Percentiles rank a stretch among this genome's conserved stretches.
phyloP scores from a whole-genome alignment of 2,113 vertebrate species.

The Siphamia tubifer region DNA sequence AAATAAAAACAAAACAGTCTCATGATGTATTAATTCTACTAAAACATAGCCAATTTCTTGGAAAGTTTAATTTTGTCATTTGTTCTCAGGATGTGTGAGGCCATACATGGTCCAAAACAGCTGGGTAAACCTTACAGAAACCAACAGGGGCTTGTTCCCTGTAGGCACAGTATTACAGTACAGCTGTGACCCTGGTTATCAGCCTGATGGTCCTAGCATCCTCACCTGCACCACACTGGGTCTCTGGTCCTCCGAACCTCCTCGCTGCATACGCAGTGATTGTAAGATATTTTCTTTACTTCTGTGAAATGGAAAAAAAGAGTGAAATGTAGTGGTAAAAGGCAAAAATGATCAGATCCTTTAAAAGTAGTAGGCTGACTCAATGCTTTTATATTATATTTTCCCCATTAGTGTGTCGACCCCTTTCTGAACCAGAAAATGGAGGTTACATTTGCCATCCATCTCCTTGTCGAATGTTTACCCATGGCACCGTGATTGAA shows the following conservation, averaged over 20 bases:
- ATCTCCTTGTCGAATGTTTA: slow-evolving; percentile 87
- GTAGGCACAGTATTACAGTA: slow-evolving; percentile 80
- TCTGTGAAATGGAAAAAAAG: no score
- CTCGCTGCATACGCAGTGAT: slow-evolving; percentile 74
- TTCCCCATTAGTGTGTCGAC: slow-evolving; percentile 84
- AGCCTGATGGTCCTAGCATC: slow-evolving; percentile 73
- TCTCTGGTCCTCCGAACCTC: slow-evolving; percentile 76
- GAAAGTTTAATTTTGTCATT: background rate
- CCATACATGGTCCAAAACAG: slow-evolving; percentile 78
- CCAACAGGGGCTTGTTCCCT: slow-evolving; percentile 76
- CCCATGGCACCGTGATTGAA: slow-evolving; percentile 91
- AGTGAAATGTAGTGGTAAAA: no score
- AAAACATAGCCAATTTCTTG: slow-evolving; percentile 9
- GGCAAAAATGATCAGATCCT: no score
- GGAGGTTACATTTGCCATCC: slow-evolving; percentile 95
- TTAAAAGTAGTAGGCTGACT: no score
- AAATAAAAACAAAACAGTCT: background rate
- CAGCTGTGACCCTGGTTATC: slow-evolving; percentile 80
- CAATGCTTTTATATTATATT: background rate
- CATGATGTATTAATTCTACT: background rate
- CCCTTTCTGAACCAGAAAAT: slow-evolving; percentile 90
- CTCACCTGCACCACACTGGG: slow-evolving; percentile 76
- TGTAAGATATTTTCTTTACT: slow-evolving; percentile 57
- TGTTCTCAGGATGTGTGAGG: slow-evolving; percentile 75
- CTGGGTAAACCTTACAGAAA: slow-evolving; percentile 81